These are phyloP conservation scores for Papilio aristodemus DNA, from an alignment of 1,140 invertebrate species.

Conservation along the genomic window DNA sequence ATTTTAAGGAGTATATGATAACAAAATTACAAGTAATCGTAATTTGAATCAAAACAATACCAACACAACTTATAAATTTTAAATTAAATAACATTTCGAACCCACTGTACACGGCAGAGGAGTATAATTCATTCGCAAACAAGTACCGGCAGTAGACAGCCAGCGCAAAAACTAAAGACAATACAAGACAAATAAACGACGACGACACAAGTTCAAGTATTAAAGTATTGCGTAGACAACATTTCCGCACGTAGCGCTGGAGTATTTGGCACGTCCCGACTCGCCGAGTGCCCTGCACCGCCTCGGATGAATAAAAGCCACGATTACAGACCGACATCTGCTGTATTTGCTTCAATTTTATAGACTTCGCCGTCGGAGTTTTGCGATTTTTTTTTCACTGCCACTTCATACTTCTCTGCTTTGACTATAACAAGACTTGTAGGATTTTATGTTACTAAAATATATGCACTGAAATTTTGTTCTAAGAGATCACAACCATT, in stretches of 20 bases:
- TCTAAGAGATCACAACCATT: not conserved
- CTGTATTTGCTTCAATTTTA: slow-evolving; percentile 27
- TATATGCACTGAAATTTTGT: not conserved
- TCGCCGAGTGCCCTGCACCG: not conserved
- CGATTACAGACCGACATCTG: slow-evolving; percentile 26
- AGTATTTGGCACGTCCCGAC: slow-evolving; percentile 27
- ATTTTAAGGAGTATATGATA: no score
- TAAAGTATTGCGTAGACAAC: slow-evolving; percentile 30
- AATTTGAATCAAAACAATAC: no score
- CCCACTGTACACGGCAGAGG: no score
- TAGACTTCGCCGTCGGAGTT: not conserved
- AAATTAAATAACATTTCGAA: no score
- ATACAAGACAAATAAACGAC: slow-evolving; percentile 7
- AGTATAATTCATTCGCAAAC: not conserved
- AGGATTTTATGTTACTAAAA: not conserved
- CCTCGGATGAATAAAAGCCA: slow-evolving; percentile 32
- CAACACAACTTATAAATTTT: no score
- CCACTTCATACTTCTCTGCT: not conserved
- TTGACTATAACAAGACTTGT: not conserved
- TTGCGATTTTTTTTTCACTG: not conserved
- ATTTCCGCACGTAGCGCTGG: slow-evolving; percentile 23
- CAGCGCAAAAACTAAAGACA: slow-evolving; percentile 14
- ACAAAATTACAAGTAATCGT: no score
- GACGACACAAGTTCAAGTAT: slow-evolving; percentile 9
- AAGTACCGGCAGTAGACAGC: not conserved